phyloP scores from a whole-genome alignment of 2,797 vertebrate species.

The Manis javanica region DNA sequence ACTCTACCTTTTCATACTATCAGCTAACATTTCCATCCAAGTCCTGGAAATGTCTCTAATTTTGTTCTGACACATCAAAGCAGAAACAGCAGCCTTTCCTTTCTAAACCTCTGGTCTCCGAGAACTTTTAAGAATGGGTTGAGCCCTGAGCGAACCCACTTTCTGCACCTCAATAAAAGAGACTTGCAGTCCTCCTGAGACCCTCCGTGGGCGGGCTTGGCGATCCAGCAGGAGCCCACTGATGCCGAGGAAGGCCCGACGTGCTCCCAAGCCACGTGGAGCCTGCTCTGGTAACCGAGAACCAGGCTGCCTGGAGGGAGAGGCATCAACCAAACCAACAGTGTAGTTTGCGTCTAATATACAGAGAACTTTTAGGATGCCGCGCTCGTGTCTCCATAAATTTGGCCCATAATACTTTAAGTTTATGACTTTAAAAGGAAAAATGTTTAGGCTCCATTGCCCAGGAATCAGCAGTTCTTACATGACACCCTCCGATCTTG shows the following conservation, averaged over 20 bases:
- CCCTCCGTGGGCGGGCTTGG: neutral
- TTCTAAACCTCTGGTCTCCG: constrained; percentile 36
- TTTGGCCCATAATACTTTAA: neutral
- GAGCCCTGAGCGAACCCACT: neutral
- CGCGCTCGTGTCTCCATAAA: neutral
- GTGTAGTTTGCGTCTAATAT: neutral
- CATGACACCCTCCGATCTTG: neutral
- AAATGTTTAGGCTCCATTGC: neutral
- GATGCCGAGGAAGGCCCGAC: neutral
- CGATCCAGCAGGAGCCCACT: neutral
- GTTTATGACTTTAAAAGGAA: neutral
- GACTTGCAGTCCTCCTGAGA: neutral
- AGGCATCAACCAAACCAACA: neutral
- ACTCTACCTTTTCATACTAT: constrained; percentile 52
- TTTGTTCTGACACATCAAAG: constrained; percentile 62
- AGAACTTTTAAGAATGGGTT: constrained; percentile 64
- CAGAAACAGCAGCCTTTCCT: constrained; percentile 3
- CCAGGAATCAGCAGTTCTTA: neutral
- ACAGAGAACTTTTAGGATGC: neutral
- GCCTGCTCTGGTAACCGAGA: neutral
- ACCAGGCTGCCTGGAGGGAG: neutral
- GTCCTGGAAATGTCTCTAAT: constrained; percentile 51
- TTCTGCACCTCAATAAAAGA: neutral
- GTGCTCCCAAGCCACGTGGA: neutral
- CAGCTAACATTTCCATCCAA: constrained; percentile 71